Evolutionary conservation across 2,797 vertebrate genomes (phyloP).

Genomic region (Petrocephalus sullivani): DNA sequence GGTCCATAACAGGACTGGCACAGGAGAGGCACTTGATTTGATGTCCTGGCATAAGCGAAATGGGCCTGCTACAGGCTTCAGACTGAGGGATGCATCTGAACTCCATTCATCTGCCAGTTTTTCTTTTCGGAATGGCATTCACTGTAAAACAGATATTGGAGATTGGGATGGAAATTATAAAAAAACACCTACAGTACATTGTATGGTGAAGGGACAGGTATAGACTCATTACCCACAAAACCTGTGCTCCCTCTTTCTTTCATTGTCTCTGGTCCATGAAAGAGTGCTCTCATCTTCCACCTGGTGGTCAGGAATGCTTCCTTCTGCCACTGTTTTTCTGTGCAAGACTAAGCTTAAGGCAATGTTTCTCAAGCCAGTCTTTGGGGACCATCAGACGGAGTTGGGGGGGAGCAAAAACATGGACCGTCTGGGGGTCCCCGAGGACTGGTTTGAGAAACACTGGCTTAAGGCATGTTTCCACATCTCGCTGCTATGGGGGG

Average conservation of each 20-base stretch:
- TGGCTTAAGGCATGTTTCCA: not conserved
- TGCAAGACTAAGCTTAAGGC: not conserved
- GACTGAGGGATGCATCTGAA: not conserved
- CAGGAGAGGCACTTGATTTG: not conserved
- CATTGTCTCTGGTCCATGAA: not conserved
- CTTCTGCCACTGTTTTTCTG: not conserved
- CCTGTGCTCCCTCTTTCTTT: not conserved
- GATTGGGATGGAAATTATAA: not conserved
- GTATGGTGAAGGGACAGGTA: constrained; percentile 40
- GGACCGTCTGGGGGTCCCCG: too few relatives aligned
- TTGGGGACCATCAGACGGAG: too few relatives aligned
- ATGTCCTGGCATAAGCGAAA: not conserved
- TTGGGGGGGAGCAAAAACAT: too few relatives aligned
- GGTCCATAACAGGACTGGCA: not conserved
- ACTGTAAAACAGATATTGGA: not conserved
- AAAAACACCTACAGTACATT: not conserved
- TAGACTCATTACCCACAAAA: not conserved
- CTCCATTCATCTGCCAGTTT: not conserved
- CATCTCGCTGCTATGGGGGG: not conserved
- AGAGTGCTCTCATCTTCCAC: not conserved
- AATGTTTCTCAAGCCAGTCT: too few relatives aligned
- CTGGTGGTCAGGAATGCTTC: not conserved
- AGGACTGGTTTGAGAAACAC: too few relatives aligned
- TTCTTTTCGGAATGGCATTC: not conserved
- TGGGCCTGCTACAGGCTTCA: not conserved